Evolutionary conservation across 2,888 invertebrate species (phyloP).

Genomic region (Heliothis peltigera): DNA sequence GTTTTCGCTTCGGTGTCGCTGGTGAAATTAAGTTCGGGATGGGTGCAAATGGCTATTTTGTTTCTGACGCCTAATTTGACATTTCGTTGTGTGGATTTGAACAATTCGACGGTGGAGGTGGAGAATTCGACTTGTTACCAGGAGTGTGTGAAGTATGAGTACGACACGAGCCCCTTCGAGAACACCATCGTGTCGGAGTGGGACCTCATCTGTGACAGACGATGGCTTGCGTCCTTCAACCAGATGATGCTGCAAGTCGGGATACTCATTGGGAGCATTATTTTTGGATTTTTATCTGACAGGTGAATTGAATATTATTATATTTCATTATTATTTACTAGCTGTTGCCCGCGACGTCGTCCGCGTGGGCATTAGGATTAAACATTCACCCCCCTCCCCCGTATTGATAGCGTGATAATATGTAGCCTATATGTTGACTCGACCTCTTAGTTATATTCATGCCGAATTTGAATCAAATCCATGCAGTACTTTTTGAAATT

Average conservation of each 20-base stretch:
- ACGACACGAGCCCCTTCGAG: constrained; percentile 91
- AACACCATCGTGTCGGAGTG: constrained; percentile 94
- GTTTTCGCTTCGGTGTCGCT: constrained; percentile 91
- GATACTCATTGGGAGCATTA: constrained; percentile 92
- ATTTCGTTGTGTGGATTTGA: constrained; percentile 86
- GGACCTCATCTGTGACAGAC: constrained; percentile 92
- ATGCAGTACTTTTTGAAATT: too few relatives aligned
- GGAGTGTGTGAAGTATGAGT: constrained; percentile 89
- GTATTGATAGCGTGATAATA: too few relatives aligned
- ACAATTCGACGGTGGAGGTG: constrained; percentile 67
- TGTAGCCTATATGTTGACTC: too few relatives aligned
- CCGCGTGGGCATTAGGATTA: too few relatives aligned
- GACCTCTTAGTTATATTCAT: too few relatives aligned
- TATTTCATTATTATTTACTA: neutral
- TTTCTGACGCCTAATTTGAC: constrained; percentile 92
- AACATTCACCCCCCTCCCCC: too few relatives aligned
- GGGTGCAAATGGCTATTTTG: constrained; percentile 94
- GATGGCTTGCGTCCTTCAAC: constrained; percentile 92
- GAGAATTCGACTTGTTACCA: constrained; percentile 83
- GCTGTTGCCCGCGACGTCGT: too few relatives aligned
- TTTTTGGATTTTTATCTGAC: constrained; percentile 93
- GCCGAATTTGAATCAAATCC: too few relatives aligned
- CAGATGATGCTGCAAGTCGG: constrained; percentile 94
- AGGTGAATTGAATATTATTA: constrained; percentile 85
- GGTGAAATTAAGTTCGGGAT: constrained; percentile 93